Percentiles rank a stretch among this genome's conserved stretches.
Evolutionary conservation across 2,888 invertebrate genomes (phyloP).

Genomic region (Trichopria drosophilae): DNA sequence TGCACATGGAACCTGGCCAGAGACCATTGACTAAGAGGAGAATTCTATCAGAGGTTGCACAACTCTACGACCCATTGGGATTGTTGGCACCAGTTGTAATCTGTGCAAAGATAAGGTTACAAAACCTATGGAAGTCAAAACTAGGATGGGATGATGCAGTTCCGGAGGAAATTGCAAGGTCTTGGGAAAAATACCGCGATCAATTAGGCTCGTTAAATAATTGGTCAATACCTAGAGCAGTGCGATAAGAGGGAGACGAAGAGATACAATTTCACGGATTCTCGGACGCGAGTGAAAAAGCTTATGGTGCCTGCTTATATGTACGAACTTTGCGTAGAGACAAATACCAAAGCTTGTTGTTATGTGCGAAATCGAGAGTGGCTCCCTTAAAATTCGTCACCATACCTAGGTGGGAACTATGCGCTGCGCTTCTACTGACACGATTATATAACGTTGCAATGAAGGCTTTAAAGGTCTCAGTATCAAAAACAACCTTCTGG

Average conservation of each 20-base stretch:
- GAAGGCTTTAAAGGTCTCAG: not conserved
- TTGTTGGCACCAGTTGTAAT: no score
- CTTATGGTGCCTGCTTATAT: conserved; percentile 12
- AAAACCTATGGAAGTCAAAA: conserved; percentile 6
- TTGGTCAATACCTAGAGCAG: not conserved
- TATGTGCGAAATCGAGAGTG: conserved; percentile 10
- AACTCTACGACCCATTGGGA: not conserved
- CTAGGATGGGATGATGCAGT: conserved; percentile 12
- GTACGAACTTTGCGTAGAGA: not conserved
- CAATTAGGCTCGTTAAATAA: conserved; percentile 1
- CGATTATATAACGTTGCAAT: conserved; percentile 9
- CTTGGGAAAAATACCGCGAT: not conserved
- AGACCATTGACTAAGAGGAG: not conserved
- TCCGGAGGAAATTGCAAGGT: conserved; percentile 4
- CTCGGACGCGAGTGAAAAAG: conserved; percentile 10
- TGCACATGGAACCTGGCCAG: not conserved
- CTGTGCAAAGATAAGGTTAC: conserved; percentile 6
- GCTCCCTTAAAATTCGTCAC: conserved; percentile 2
- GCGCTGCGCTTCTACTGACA: conserved; percentile 25
- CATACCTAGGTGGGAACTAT: conserved; percentile 31
- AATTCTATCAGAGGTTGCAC: not conserved
- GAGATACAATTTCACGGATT: conserved; percentile 10
- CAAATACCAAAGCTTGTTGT: not conserved
- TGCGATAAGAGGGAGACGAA: not conserved
- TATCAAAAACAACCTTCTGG: conserved; percentile 12